Evolutionary conservation across 2,113 vertebrate species (phyloP).

Genomic region (Megaceryle maxima): DNA sequence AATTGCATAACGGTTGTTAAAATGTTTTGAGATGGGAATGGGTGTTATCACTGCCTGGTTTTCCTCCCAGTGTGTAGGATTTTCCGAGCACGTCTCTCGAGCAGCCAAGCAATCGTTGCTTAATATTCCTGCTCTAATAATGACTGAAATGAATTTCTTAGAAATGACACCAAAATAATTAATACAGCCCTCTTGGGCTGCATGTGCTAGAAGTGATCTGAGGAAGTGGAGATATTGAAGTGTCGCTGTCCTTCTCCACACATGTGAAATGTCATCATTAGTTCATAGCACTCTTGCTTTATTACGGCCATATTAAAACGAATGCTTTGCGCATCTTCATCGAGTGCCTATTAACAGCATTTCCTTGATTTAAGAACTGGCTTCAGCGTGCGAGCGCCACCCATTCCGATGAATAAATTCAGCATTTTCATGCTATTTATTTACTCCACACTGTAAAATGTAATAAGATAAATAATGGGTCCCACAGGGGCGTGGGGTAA

Average conservation of each 20-base stretch:
- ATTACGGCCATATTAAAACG: slow-evolving; percentile 54
- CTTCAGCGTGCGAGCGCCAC: neutral
- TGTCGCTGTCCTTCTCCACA: neutral
- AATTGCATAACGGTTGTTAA: neutral
- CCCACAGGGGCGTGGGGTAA: slow-evolving; percentile 39
- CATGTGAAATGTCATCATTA: neutral
- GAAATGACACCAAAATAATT: neutral
- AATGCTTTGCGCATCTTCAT: slow-evolving; percentile 56
- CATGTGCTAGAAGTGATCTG: neutral
- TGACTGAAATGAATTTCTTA: neutral
- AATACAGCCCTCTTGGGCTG: neutral
- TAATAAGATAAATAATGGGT: slow-evolving; percentile 72
- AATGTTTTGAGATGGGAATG: neutral
- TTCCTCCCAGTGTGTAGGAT: neutral
- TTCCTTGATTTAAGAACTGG: slow-evolving; percentile 59
- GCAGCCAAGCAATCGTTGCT: neutral
- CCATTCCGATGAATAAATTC: slow-evolving; percentile 66
- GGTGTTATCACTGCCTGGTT: neutral
- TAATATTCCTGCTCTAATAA: neutral
- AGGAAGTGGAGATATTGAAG: neutral
- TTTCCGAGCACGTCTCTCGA: neutral
- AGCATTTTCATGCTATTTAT: slow-evolving; percentile 74
- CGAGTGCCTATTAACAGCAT: slow-evolving; percentile 50
- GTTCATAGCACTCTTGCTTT: slow-evolving; percentile 40
- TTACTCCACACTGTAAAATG: slow-evolving; percentile 70